phyloP scores from a whole-genome alignment of 53 echinoderm and acorn worm genomes.

The Hippasteria phrygiana region DNA sequence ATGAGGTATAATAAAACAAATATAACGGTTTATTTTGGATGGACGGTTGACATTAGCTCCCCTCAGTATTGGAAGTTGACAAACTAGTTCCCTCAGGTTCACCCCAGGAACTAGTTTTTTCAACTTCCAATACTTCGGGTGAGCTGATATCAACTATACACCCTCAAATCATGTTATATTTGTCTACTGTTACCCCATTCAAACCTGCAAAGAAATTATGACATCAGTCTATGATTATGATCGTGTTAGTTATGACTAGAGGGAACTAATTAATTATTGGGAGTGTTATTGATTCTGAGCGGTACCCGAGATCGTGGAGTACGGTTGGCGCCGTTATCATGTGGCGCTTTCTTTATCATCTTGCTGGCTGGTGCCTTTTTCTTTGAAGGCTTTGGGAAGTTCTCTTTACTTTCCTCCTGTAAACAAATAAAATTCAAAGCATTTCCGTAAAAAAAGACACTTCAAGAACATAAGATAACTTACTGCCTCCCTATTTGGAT shows the following conservation, averaged over 20 bases:
- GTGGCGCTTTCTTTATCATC: constrained; percentile 17
- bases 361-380: constrained; percentile 26
- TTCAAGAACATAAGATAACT: background rate
- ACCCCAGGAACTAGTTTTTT: no score
- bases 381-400: constrained; percentile 37
- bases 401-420: constrained; percentile 55
- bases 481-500: no score
- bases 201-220: no score
- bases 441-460: background rate
- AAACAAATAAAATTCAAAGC: background rate
- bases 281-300: constrained; percentile 25
- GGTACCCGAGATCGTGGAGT: constrained; percentile 28
- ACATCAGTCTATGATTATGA: background rate
- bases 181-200: no score
- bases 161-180: no score
- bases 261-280: background rate
- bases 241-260: background rate
- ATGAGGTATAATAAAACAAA: no score
- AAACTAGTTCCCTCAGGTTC: no score
- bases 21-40: no score
- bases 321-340: constrained; percentile 30
- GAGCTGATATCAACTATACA: no score
- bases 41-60: no score
- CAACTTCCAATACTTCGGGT: no score
- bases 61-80: no score